A percentile compares a stretch with the other conserved stretches of the same genome.
Evolutionary conservation across 1,140 invertebrate genomes (phyloP).

Genomic region (Amyelois transitella): DNA sequence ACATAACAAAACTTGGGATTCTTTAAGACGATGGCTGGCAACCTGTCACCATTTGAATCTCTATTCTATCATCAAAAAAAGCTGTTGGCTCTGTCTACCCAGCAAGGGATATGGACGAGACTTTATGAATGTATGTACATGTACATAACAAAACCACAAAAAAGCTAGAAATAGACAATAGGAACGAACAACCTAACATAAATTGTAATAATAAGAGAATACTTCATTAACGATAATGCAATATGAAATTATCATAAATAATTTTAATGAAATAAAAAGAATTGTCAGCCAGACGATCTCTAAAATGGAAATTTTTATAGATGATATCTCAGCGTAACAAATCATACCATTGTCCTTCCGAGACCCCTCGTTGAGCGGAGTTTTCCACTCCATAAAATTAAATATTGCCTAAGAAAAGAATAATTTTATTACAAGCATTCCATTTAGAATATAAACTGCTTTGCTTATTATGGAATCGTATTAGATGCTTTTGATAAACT

Average conservation of each 20-base stretch:
- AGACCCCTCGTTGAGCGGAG: slow-evolving; percentile 23
- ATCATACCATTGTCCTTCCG: slow-evolving; percentile 59
- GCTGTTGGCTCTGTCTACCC: too few relatives aligned
- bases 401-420: slow-evolving; percentile 49
- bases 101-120: too few relatives aligned
- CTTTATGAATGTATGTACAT: too few relatives aligned
- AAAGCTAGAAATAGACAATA: too few relatives aligned
- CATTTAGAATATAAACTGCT: slow-evolving; percentile 4
- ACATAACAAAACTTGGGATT: too few relatives aligned
- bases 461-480: not conserved
- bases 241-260: too few relatives aligned
- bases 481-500: not conserved
- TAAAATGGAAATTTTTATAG: slow-evolving; percentile 42
- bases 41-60: too few relatives aligned
- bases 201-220: too few relatives aligned
- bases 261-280: not conserved
- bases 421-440: slow-evolving; percentile 44
- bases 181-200: too few relatives aligned
- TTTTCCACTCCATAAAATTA: slow-evolving; percentile 70
- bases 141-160: too few relatives aligned
- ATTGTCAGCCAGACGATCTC: slow-evolving; percentile 25
- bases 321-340: slow-evolving; percentile 55
- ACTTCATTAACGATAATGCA: not conserved
- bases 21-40: too few relatives aligned
- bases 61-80: too few relatives aligned